Percentiles rank a stretch among this genome's conserved stretches.
Conservation (phyloP, 2,888 invertebrate genomes). For the Rosalia funebris region DNA sequence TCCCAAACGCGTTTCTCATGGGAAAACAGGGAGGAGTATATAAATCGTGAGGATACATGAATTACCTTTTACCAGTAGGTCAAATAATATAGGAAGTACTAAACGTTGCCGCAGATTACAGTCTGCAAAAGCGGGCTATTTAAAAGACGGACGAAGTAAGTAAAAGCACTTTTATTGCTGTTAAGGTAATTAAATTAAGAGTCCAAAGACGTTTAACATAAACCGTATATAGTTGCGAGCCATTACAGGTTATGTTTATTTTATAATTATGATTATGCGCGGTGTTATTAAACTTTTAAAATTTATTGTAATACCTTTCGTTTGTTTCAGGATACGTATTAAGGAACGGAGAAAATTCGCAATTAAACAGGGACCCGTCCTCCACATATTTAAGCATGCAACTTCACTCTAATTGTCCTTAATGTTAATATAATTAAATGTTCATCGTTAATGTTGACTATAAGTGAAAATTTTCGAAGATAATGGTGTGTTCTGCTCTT, state of each 20-base stretch:
- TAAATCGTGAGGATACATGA: no score
- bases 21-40: no score
- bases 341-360: constrained; percentile 15
- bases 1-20: no score
- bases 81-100: neutral
- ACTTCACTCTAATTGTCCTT: constrained; percentile 28
- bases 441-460: constrained; percentile 20
- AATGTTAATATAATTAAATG: constrained; percentile 31
- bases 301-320: constrained; percentile 9
- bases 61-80: neutral
- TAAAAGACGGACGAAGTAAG: neutral
- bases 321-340: neutral
- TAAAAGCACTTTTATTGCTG: neutral
- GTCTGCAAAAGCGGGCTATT: neutral
- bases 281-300: constrained; percentile 17
- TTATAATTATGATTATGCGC: constrained; percentile 19
- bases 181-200: constrained; percentile 12
- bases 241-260: constrained; percentile 10
- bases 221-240: neutral
- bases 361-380: constrained; percentile 7
- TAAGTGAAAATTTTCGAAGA: constrained; percentile 18
- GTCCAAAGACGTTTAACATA: constrained; percentile 3
- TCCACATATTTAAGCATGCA: constrained; percentile 10
- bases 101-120: neutral
- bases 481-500: no score